Evolutionary conservation across 2,888 invertebrate species (phyloP), one percentile per base, ranked within the genome.

Genomic region (Sinelater perroti): DNA sequence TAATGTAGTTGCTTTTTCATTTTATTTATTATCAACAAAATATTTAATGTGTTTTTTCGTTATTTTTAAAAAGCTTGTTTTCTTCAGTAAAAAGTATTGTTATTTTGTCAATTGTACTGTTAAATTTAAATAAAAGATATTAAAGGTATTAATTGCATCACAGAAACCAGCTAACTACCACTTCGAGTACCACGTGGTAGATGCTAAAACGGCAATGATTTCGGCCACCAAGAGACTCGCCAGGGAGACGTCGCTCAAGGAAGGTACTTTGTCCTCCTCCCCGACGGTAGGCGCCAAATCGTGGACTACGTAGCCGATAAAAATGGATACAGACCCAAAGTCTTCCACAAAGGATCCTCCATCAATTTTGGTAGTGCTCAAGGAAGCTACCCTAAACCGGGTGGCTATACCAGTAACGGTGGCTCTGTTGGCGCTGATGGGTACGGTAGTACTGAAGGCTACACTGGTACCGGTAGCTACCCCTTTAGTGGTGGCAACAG

Each of bases 241-340:
- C 83, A 82, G 66, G 87, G 87, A 1, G 83, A 85, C n/a, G 84
- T 83, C 0, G 86, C 87, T 8, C 83, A 83, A 60, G 88, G 88
- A 8, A 86, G 85, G 70, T 88, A 88, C 76, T 80, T 84, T 64
- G 87, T 88, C 61, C 82, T 85, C 67, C 79, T 88, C 28, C 88
- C 88, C 0, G 88, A 88, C 62, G 87, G 87, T 3, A 78, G 87
- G 54, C 81, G 82, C 69, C 87, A 88, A 70, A 83, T 86, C 7
- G 87, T 87, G 0, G 85, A 85, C 4, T 87, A 87, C 69, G 84
- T 82, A 0, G 87, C 87, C 1, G 87, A 87, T 45, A 82, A 82
- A 68, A 82, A 82, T 26, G 87, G 87, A 0, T 87, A 87, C 73
- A 83, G 84, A 62, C 87, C 87, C 0, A 83, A 85, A 60, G 85